phyloP scores from a whole-genome alignment of 2,797 vertebrate genomes.

The Sylvilagus floridanus region DNA sequence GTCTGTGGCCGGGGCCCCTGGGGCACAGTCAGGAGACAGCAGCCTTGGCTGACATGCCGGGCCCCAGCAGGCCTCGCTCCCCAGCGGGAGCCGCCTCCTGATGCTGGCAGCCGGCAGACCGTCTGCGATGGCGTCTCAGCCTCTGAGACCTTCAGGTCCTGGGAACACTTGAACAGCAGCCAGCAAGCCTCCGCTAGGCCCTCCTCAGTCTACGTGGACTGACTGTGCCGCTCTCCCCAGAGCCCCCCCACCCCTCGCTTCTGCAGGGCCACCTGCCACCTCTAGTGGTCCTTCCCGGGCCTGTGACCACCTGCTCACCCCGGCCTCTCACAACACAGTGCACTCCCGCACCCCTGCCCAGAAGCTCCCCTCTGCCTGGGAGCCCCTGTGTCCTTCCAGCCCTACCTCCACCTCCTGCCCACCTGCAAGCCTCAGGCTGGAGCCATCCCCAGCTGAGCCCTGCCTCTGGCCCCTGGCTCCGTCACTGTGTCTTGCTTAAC shows the following conservation, averaged over 20 bases:
- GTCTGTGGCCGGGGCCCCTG: background rate
- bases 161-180: no score
- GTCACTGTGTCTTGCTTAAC: background rate
- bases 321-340: accelerated
- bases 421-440: accelerated
- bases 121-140: no score
- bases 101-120: no score
- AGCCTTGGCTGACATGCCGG: background rate
- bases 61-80: background rate
- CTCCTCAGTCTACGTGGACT: no score
- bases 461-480: no score
- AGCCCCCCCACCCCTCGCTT: background rate
- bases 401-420: background rate
- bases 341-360: background rate
- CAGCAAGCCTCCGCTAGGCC: no score
- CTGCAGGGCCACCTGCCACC: background rate
- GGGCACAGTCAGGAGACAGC: background rate
- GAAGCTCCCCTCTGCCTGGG: background rate
- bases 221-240: background rate
- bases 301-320: background rate
- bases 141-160: no score
- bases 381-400: accelerated
- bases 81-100: no score
- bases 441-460: background rate
- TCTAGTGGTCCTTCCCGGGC: background rate